Conservation (phyloP, 1,140 invertebrate species). For the Megalopta genalis region DNA sequence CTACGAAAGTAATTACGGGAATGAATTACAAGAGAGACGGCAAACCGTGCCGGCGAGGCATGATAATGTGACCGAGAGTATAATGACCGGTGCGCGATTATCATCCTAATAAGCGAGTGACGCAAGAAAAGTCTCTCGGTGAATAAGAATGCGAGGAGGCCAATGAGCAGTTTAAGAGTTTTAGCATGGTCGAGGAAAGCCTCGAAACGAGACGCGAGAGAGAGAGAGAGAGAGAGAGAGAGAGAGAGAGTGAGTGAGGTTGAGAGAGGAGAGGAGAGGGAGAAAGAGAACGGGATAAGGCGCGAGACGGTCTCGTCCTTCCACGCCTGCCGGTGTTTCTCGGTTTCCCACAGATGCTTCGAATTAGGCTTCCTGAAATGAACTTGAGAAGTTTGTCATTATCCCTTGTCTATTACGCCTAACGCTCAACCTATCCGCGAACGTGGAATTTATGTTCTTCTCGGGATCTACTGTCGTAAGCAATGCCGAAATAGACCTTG, state of each 20-base stretch:
- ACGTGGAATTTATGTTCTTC: background rate
- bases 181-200: conserved; percentile 26
- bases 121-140: conserved; percentile 55
- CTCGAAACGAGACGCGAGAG: background rate
- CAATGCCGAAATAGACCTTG: background rate
- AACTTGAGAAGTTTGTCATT: conserved; percentile 43
- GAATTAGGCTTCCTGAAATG: conserved; percentile 38
- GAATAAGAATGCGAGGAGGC: conserved; percentile 48
- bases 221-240: background rate
- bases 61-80: conserved; percentile 74
- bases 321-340: conserved; percentile 14
- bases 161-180: conserved; percentile 38
- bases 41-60: conserved; percentile 65
- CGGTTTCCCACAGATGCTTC: conserved; percentile 35
- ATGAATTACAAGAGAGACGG: conserved; percentile 69
- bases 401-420: conserved; percentile 31
- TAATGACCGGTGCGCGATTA: conserved; percentile 76
- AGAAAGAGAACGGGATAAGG: background rate
- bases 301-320: conserved; percentile 21
- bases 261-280: no score
- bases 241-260: no score
- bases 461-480: no score
- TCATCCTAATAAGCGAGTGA: conserved; percentile 77
- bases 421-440: background rate
- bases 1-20: conserved; percentile 74